phyloP scores from a whole-genome alignment of 2,113 vertebrate genomes.

The Pyxicephalus adspersus region DNA sequence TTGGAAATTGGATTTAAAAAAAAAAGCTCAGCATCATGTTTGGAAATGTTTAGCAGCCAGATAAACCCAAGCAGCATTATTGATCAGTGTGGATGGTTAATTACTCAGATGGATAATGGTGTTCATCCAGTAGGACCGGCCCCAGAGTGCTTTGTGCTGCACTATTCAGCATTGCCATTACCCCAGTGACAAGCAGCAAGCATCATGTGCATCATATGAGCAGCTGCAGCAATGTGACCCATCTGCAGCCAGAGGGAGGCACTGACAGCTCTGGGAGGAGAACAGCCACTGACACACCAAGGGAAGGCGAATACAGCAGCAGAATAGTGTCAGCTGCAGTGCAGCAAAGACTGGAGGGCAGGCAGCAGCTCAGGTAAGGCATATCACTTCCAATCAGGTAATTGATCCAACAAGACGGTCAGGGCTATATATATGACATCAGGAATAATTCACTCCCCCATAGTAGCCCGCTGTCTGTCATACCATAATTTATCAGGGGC shows the following conservation, averaged over 20 bases:
- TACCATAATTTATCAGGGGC: not conserved
- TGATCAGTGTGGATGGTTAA: not conserved
- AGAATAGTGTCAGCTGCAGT: constrained; percentile 37
- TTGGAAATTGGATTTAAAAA: too few species aligned
- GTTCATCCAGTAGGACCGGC: not conserved
- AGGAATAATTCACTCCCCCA: too few species aligned
- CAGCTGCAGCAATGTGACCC: not conserved
- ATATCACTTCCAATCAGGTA: not conserved
- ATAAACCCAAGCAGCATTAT: not conserved
- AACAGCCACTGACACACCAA: constrained; percentile 5
- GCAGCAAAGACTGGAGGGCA: not conserved
- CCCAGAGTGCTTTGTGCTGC: not conserved
- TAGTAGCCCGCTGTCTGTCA: not conserved
- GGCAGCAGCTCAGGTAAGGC: constrained; percentile 32
- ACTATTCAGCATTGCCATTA: not conserved
- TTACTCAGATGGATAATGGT: not conserved
- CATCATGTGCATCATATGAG: constrained; percentile 1
- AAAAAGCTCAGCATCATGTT: too few species aligned
- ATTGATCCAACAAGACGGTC: not conserved
- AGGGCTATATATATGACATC: not conserved
- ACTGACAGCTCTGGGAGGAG: constrained; percentile 19
- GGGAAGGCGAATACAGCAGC: not conserved
- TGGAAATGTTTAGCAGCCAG: too few species aligned
- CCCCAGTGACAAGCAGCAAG: not conserved
- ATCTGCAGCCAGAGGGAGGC: constrained; percentile 24